Evolutionary conservation across 2,888 invertebrate genomes (phyloP), one percentile per base, ranked within the genome.

Genomic region (Callyntrura guangdongensis): DNA sequence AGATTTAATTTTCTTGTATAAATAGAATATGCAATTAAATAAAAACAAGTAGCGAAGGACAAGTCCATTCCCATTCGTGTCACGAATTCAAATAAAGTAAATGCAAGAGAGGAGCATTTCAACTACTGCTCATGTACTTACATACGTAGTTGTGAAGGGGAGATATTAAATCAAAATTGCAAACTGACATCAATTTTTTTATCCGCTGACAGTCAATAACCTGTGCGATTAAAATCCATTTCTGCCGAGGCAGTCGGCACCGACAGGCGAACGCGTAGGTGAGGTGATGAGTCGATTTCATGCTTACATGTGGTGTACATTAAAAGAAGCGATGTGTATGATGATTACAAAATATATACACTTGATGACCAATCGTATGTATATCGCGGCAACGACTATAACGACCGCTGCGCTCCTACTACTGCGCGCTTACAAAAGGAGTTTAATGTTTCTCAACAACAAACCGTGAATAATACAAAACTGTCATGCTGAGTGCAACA

Each of bases 401-500:
- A 53, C n/a, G 11, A 53, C 53, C 2, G n/a, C n/a, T 53, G n/a
- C 53, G n/a, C n/a, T 53, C 1, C 53, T 53, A 2, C n/a, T 53
- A 2, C n/a, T 53, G 53, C n/a, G 3, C 53, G 53, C 2, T 1
- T 53, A 53, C 11, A 61, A 61, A 53, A 53, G 12, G 53, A n/a
- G n/a, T 14, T n/a, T 53, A 14, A 53, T 67, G 8, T 67, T 53
- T 72, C 45, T 72, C 17, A 45, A 36, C 36, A 36, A 36, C 36
- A 36, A 36, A 36, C 64, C 25, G 12, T 27, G 45, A 45, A 67
- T 1, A 64, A 14, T 36, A 67, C 27, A 72, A 45, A 72, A 45
- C 17, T 72, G 14, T 14, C 69, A 72, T 72, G 69, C 69, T 36
- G 69, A 5, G 69, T 45, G 27, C 12, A 67, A 27, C 25, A 45